A percentile compares a stretch with the other conserved stretches of the same genome.
These are phyloP conservation scores for Centropus bengalensis DNA, from an alignment of 2,113 vertebrate genomes.

Conservation along the genomic window DNA sequence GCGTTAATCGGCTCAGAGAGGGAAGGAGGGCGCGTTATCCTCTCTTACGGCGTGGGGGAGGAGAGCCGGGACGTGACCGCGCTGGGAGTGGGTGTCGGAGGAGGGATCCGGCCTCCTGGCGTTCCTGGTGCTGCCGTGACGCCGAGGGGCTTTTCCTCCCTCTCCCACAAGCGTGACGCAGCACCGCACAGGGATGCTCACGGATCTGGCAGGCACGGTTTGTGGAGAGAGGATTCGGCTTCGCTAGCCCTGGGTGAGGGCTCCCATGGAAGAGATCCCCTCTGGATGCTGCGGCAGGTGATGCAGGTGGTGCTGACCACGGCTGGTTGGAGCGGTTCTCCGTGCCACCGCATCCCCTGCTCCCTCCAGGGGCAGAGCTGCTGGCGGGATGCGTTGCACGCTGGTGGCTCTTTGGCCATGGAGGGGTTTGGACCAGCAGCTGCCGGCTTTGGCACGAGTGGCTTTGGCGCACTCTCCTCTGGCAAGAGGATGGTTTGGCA, in stretches of 20 bases:
- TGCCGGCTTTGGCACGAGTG: not conserved
- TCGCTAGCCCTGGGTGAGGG: rapidly evolving
- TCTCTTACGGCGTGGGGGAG: slow-evolving; percentile 48
- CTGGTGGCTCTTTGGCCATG: not conserved
- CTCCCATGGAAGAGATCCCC: not conserved
- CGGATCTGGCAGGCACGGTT: not conserved
- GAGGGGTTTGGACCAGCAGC: not conserved
- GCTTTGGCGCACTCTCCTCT: not conserved
- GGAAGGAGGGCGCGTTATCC: slow-evolving; percentile 47
- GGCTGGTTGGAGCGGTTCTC: not conserved
- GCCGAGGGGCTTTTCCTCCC: slow-evolving; percentile 41
- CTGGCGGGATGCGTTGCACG: not conserved
- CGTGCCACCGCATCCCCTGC: not conserved
- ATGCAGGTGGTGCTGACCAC: not conserved
- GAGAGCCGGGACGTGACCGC: slow-evolving; percentile 37
- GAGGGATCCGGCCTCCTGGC: slow-evolving; percentile 43
- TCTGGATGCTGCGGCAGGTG: not conserved
- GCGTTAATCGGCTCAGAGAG: slow-evolving; percentile 65
- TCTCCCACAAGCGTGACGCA: slow-evolving; percentile 20
- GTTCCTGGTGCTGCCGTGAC: slow-evolving; percentile 8
- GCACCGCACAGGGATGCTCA: not conserved
- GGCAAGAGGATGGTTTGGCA: slow-evolving; percentile 47
- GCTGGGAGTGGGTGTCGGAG: slow-evolving; percentile 22
- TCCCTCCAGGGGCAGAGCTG: rapidly evolving
- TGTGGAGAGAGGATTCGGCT: not conserved